These are phyloP conservation scores for Empidonax traillii DNA, from an alignment of 2,113 vertebrate genomes.

Conservation along the genomic window DNA sequence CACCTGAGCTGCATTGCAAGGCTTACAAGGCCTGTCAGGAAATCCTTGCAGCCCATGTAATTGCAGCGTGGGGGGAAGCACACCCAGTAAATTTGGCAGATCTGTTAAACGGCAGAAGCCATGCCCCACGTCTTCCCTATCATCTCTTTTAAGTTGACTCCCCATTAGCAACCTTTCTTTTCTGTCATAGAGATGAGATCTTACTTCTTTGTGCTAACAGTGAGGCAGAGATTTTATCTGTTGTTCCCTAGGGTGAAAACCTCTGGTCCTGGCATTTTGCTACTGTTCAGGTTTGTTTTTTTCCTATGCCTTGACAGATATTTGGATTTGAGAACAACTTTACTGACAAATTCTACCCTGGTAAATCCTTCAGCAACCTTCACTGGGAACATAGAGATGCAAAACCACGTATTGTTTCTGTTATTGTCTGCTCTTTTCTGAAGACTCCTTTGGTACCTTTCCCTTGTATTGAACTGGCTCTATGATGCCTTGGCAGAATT, in stretches of 20 bases:
- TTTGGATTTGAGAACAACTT: neutral
- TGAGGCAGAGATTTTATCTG: neutral
- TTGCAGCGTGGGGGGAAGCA: neutral
- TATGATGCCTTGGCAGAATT: neutral
- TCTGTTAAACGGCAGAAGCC: neutral
- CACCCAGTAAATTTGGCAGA: neutral
- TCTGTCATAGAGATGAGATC: neutral
- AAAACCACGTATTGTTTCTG: neutral
- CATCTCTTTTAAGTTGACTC: neutral
- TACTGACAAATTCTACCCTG: neutral
- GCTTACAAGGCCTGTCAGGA: too few species aligned
- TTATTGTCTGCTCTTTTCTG: neutral
- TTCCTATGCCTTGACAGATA: neutral
- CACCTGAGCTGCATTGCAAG: neutral
- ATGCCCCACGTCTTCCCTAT: neutral
- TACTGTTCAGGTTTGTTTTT: neutral
- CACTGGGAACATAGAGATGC: neutral
- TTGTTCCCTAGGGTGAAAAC: neutral
- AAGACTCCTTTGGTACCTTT: neutral
- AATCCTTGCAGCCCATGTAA: neutral
- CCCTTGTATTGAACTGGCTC: neutral
- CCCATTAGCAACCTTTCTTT: neutral
- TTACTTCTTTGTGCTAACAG: neutral
- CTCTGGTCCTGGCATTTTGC: neutral
- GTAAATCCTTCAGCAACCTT: neutral